Evolutionary conservation across 2,113 vertebrate species (phyloP), one percentile per base, ranked within the genome.

Genomic region (Reinhardtius hippoglossoides): DNA sequence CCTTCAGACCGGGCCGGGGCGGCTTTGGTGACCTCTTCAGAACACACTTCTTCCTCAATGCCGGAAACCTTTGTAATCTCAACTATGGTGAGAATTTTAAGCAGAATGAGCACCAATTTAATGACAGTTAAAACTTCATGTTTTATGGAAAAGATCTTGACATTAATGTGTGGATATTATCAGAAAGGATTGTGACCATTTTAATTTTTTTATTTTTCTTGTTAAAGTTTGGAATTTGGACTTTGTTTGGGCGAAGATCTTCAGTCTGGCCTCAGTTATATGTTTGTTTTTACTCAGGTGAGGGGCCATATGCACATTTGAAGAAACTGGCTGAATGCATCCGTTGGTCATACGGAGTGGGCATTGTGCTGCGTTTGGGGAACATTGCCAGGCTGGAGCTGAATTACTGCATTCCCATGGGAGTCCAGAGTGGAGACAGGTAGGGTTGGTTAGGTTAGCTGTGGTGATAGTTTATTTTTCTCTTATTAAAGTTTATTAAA

Each of bases 341-440:
- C 84, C 98, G 98, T 66, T 99, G 98, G 98, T 99, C 98, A 0
- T 99, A 99, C 0, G 98, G 98, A 0, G 90, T 97, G 0, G 98
- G 98, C 0, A 88, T 99, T 2, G 95, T 99, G 71, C 93, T 99
- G 59, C 92, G 97, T 58, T 95, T 99, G 1, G 98, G 98, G 16
- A 99, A 99, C 92, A 99, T 99, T 0, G 98, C 98, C 13, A 91
- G 97, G 16, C 89, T 99, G 67, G 98, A 99, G 68, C 96, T 99
- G 6, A 99, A 99, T 83, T 99, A 99, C 91, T 99, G 98, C 90
- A 92, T 99, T 93, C 98, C 98, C 46, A 98, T 98, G 97, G 97
- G 98, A 56, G 96, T 98, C 64, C 97, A 98, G 92, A 87, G 86
- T 23, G 97, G 97, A 50, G 98, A 99, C 95, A 98, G 97, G 98